Evolutionary conservation across 2,113 vertebrate genomes (phyloP).

Genomic region (Phylloscopus trochilus): DNA sequence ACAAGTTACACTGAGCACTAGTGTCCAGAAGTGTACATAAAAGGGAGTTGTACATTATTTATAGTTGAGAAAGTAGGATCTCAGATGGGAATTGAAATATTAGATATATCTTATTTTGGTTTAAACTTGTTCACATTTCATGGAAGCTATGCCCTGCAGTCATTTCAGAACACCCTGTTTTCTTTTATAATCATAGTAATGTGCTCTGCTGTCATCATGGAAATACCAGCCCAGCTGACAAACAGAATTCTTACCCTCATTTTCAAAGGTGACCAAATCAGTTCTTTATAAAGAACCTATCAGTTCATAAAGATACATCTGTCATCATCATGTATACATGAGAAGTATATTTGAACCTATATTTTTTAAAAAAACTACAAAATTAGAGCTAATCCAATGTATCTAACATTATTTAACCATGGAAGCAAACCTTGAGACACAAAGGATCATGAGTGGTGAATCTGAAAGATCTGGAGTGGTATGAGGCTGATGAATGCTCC

Average conservation of each 20-base stretch:
- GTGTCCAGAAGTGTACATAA: background rate
- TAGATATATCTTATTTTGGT: background rate
- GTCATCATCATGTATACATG: background rate
- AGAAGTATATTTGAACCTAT: background rate
- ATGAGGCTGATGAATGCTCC: background rate
- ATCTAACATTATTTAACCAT: background rate
- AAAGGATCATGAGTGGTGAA: background rate
- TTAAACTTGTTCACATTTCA: background rate
- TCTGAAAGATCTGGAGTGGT: background rate
- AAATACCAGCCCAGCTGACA: background rate
- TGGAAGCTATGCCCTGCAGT: background rate
- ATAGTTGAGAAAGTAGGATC: background rate
- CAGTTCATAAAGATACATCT: background rate
- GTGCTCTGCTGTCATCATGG: background rate
- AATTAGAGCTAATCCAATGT: background rate
- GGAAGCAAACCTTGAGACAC: background rate
- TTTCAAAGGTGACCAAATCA: conserved; percentile 20
- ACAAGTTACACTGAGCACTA: background rate
- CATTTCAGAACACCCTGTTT: background rate
- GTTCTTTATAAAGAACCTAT: background rate
- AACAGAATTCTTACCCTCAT: background rate
- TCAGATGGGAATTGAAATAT: conserved; percentile 39
- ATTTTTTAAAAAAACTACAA: background rate
- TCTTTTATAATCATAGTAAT: conserved; percentile 1
- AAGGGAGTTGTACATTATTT: conserved; percentile 37